Conservation (phyloP, 2,113 vertebrate genomes). For the Ammodytes dubius region DNA sequence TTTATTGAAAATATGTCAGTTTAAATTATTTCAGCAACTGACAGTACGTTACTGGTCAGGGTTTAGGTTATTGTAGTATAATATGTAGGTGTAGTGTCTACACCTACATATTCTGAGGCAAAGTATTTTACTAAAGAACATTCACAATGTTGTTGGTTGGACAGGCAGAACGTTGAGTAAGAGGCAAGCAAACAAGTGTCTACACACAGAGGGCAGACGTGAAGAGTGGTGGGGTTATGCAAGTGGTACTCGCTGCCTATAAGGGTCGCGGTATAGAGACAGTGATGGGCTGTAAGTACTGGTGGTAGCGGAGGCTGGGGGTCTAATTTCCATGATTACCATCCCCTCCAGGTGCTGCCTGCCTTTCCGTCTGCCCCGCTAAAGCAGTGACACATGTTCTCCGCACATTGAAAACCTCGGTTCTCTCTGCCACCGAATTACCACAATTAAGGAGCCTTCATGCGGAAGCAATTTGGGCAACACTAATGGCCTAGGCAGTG, state of each 20-base stretch:
- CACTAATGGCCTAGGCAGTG: conserved; percentile 74
- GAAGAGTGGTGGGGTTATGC: conserved; percentile 9
- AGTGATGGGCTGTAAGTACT: conserved; percentile 65
- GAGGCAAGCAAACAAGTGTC: background rate
- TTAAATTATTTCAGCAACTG: background rate
- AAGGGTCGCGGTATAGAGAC: conserved; percentile 51
- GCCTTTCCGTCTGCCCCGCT: conserved; percentile 66
- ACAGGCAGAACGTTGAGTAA: background rate
- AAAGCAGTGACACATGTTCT: conserved; percentile 80
- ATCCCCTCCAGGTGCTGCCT: conserved; percentile 76
- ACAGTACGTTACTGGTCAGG: background rate
- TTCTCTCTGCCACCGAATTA: conserved; percentile 80
- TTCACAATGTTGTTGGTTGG: background rate
- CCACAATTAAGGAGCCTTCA: conserved; percentile 82
- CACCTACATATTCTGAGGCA: background rate
- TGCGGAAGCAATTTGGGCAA: conserved; percentile 82
- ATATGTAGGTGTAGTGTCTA: background rate
- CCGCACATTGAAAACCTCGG: conserved; percentile 62
- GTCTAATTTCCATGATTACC: conserved; percentile 78
- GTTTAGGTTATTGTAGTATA: background rate
- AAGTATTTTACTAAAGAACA: background rate
- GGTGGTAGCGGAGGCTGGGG: conserved; percentile 67
- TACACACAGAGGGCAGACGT: conserved; percentile 12
- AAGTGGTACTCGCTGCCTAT: conserved; percentile 35
- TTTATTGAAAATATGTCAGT: too few species aligned